Base-by-base conservation (phyloP, 2,797 vertebrate genomes). In the Epinephelus malabaricus region DNA sequence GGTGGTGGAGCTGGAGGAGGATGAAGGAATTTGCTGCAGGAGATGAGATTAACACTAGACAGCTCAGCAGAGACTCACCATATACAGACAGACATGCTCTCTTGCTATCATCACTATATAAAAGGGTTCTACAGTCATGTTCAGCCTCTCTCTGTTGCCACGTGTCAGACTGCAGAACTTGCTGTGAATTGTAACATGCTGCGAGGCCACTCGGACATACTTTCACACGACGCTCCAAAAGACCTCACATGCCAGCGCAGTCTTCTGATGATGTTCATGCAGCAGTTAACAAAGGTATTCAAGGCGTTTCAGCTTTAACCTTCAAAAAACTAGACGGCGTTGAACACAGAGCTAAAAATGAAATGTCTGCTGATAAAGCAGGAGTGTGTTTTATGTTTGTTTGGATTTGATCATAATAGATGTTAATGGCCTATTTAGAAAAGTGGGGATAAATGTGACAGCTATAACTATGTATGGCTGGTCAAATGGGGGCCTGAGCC, bases 191-290 rank as follows among this genome's bases (percentile, higher is more conserved):
- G 62, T 46, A 40, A 77, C 82, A 91, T 91, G 90, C 90, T 76
- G 58, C 43, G 38, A 79, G 43, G 65, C 62, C 46, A 30, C 40
- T 68, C 21, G 18, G 47, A 60, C 46, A 64, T 66, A 73, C 66
- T 67, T 64, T 34, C 43, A 46, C 47, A 78, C 62, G 66, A 83
- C 63, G 77, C 73, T 85, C 51, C n/a, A 4, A 69, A 53, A 66
- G 63, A 82, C 46, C 61, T 86, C 68, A 66, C 81, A 90, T 83
- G 85, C 86, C 87, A 72, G 59, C 40, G 18, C 55, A 79, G 74
- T 50, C 58, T 38, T 65, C 43, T 68, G 49, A 63, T 72, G 63
- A 83, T 78, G 69, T 73, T 78, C 94, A 94, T 95, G 92, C 94
- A 79, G 68, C 58, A 84, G 47, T 64, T 59, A 70, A 73, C 10